Evolutionary conservation across 2,113 vertebrate genomes (phyloP), one percentile per base, ranked within the genome.

Genomic region (Sisor rabdophorus): DNA sequence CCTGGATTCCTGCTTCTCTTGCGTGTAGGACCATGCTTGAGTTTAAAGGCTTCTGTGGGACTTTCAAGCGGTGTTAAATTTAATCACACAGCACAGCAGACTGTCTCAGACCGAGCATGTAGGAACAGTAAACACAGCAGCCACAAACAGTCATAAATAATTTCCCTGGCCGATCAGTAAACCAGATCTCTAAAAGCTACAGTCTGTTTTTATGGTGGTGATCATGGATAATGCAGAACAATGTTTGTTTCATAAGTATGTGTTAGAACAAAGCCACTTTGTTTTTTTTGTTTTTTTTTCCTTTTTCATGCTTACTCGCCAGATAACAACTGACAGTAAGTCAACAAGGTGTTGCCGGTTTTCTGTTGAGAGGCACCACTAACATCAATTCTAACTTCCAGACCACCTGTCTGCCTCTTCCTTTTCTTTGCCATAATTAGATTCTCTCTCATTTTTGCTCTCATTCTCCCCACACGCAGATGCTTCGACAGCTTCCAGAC

Each of bases 331-430:
- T 11, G 30, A 63, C 36, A 32, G 17, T 63, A 40, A 63, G 40
- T 63, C n/a, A n/a, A 30, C 1, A 20, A 19, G 16, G 16, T 32
- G 26, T 30, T 16, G 28, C 17, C 30, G 2, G 32, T 78, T 58
- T 80, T 86, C 82, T 60, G 78, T 73, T 82, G 80, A 76, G 54
- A 80, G 81, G 71, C 63, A 72, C 60, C 70, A 79, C 68, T 32
- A 28, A 30, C 64, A 53, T 69, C 81, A 69, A 61, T 59, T 82
- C 65, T 69, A 77, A 71, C 64, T 58, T 75, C 16, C 32, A 48
- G 28, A 64, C 30, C 68, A 72, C 22, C 0, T 73, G 22, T 60
- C 11, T 59, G 26, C 63, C 60, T 55, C 52, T 73, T 47, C 76
- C 63, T 70, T 59, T 32, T 11, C 47, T 30, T 52, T 32, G 24